Evolutionary conservation across 2,888 invertebrate genomes (phyloP).

Genomic region (Pristionchus japonicus): DNA sequence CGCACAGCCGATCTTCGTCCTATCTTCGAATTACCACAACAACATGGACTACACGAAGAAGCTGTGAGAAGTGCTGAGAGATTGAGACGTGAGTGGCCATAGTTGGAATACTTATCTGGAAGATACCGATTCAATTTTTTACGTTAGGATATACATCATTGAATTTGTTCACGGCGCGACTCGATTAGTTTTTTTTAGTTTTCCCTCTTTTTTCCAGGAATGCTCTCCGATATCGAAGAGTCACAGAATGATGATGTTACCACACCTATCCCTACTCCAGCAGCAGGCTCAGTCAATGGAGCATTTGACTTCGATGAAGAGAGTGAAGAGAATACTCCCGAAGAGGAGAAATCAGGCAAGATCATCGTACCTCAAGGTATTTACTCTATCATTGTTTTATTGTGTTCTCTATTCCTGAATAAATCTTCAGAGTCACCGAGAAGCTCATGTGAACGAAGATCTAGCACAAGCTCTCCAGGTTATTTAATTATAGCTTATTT

Average conservation of each 20-base stretch:
- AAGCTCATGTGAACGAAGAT: neutral
- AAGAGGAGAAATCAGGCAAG: neutral
- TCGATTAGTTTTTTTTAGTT: neutral
- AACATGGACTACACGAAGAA: neutral
- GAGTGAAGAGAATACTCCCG: neutral
- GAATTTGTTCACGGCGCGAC: no score
- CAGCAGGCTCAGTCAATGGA: neutral
- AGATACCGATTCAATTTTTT: no score
- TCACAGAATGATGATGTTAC: constrained; percentile 49
- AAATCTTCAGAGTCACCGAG: neutral
- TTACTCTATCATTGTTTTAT: no score
- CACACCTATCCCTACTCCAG: neutral
- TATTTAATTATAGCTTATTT: neutral
- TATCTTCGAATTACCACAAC: constrained; percentile 32
- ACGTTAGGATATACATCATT: no score
- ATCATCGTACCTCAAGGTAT: neutral
- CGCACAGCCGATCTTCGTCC: constrained; percentile 39
- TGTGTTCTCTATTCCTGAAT: neutral
- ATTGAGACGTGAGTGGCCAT: constrained; percentile 29
- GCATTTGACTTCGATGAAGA: constrained; percentile 49
- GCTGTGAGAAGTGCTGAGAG: constrained; percentile 43
- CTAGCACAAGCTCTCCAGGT: neutral
- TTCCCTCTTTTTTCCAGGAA: constrained; percentile 37
- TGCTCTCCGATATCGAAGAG: constrained; percentile 63
- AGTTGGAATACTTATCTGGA: no score